Percentiles rank a stretch among this genome's conserved stretches.
phyloP scores from a whole-genome alignment of 2,888 invertebrate species.

The Leptinotarsa juncta region DNA sequence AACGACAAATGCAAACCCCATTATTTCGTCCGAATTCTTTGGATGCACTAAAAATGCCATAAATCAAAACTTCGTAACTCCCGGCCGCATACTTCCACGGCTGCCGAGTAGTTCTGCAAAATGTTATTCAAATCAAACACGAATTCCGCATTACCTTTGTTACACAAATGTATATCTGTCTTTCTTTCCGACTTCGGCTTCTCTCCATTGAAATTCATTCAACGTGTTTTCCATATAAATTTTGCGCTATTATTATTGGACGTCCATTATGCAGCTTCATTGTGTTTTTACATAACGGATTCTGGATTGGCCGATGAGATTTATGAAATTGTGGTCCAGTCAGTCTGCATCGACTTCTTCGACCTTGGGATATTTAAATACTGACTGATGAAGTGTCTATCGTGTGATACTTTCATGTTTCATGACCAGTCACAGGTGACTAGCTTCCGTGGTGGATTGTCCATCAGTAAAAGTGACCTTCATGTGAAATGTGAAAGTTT shows the following conservation, averaged over 20 bases:
- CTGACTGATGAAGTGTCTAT: no score
- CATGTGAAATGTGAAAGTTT: no score
- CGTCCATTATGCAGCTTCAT: constrained; percentile 9
- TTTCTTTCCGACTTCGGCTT: neutral
- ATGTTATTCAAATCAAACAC: constrained; percentile 20
- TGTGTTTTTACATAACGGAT: neutral
- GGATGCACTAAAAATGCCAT: constrained; percentile 18
- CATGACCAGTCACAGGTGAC: no score
- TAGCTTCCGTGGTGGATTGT: no score
- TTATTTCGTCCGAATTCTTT: constrained; percentile 5
- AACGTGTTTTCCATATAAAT: constrained; percentile 1
- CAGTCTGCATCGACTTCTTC: neutral
- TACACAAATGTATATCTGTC: constrained; percentile 12
- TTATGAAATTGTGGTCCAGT: neutral
- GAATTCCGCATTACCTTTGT: constrained; percentile 21
- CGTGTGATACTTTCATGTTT: no score
- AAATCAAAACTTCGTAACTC: constrained; percentile 19
- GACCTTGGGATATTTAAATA: no score
- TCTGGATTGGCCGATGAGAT: neutral
- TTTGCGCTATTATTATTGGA: neutral
- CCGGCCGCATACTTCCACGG: constrained; percentile 13
- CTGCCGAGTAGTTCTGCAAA: constrained; percentile 20
- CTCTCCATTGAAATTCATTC: constrained; percentile 4
- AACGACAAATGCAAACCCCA: constrained; percentile 17
- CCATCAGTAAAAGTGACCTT: no score